These are phyloP conservation scores for Lumbricus terrestris DNA, from an alignment of 2,888 invertebrate genomes.

Conservation along the genomic window DNA sequence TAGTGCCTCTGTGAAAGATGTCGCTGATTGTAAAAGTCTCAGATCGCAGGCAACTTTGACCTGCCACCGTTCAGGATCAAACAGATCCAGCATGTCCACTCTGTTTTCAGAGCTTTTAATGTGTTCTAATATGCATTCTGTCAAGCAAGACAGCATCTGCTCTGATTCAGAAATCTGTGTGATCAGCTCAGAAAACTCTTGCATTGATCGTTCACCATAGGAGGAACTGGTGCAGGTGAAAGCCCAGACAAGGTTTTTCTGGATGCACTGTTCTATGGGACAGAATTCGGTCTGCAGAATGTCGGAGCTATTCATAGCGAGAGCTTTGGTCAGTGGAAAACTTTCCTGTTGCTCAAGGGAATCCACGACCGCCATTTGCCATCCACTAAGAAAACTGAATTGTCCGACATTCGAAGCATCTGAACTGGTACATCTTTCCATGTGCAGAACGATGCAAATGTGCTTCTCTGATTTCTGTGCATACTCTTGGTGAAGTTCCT, in stretches of 20 bases:
- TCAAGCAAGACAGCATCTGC: not conserved
- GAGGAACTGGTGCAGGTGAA: conserved; percentile 15
- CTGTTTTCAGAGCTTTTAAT: not conserved
- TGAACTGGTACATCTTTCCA: not conserved
- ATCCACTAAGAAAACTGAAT: conserved; percentile 10
- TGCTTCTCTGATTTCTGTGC: conserved; percentile 7
- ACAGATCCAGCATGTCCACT: not conserved
- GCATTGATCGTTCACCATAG: conserved; percentile 4
- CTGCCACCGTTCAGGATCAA: not conserved
- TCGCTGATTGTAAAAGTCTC: not conserved
- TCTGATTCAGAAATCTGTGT: not conserved
- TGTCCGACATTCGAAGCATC: not conserved
- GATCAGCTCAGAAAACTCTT: not conserved
- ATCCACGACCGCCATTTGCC: not conserved
- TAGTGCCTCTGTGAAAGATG: not conserved
- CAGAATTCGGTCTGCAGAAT: not conserved
- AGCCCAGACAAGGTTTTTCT: conserved; percentile 14
- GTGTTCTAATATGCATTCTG: not conserved
- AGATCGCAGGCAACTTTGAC: not conserved
- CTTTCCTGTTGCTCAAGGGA: not conserved
- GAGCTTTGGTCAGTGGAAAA: not conserved
- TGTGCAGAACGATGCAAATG: conserved; percentile 5
- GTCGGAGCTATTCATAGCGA: not conserved
- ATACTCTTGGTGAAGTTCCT: conserved; percentile 5
- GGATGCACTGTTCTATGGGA: conserved; percentile 8